These are phyloP conservation scores for Conops quadrifasciatus DNA, from an alignment of 2,888 invertebrate genomes.

Conservation along the genomic window DNA sequence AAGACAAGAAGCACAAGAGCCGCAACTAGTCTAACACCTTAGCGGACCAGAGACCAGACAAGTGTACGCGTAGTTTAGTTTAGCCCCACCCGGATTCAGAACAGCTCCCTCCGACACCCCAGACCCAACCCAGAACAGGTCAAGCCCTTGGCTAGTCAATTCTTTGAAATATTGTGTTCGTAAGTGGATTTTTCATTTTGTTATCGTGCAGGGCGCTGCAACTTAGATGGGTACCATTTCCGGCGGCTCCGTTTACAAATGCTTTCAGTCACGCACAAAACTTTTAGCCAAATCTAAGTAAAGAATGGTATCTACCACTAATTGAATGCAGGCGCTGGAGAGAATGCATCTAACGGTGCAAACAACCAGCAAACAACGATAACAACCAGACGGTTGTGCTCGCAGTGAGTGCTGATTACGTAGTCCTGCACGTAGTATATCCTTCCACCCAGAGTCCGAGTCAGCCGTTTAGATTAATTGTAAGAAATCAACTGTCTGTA, in stretches of 20 bases:
- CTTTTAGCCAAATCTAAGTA: slow-evolving; percentile 49
- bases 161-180: neutral
- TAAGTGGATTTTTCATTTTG: slow-evolving; percentile 32
- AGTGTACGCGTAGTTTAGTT: too few species aligned
- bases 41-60: too few species aligned
- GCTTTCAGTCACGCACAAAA: slow-evolving; percentile 63
- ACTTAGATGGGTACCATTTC: slow-evolving; percentile 64
- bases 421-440: slow-evolving; percentile 12
- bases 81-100: neutral
- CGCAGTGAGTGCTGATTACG: neutral
- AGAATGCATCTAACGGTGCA: neutral
- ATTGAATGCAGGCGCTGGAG: slow-evolving; percentile 29
- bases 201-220: slow-evolving; percentile 49
- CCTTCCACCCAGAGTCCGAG: neutral
- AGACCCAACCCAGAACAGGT: neutral
- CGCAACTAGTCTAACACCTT: too few species aligned
- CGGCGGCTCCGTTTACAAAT: slow-evolving; percentile 59
- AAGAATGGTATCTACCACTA: slow-evolving; percentile 32
- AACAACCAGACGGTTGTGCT: neutral
- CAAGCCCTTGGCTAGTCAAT: neutral
- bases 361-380: slow-evolving; percentile 1
- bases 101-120: neutral
- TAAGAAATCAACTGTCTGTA: slow-evolving; percentile 18
- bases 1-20: too few species aligned
- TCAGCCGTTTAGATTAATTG: slow-evolving; percentile 9